Conservation (phyloP, 2,113 vertebrate genomes). For the Siphamia tubifer region DNA sequence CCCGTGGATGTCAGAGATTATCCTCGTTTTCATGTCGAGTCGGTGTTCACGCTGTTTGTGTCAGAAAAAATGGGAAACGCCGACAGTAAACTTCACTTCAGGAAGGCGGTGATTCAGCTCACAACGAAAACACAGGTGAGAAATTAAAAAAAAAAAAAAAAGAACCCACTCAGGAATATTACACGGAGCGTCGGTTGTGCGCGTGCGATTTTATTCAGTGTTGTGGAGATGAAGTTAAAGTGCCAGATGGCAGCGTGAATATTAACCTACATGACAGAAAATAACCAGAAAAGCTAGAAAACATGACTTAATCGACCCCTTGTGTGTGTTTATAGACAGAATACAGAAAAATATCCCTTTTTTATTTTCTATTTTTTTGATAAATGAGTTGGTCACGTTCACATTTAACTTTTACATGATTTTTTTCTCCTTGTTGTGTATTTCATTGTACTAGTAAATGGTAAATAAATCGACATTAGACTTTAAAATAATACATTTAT, state of each 20-base stretch:
- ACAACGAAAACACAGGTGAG: slow-evolving; percentile 93
- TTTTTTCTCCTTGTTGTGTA: background rate
- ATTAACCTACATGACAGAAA: background rate
- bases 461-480: background rate
- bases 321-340: accelerated
- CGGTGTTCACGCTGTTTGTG: background rate
- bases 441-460: background rate
- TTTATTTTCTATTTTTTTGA: background rate
- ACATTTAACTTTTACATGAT: too few relatives aligned
- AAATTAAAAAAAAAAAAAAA: accelerated
- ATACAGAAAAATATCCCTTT: background rate
- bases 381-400: accelerated
- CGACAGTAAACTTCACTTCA: slow-evolving; percentile 95
- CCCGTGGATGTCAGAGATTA: slow-evolving; percentile 33
- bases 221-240: slow-evolving; percentile 15
- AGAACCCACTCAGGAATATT: background rate
- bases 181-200: background rate
- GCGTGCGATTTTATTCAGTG: background rate
- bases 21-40: background rate
- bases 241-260: slow-evolving; percentile 55
- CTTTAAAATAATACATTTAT: background rate
- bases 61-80: slow-evolving; percentile 86
- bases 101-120: slow-evolving; percentile 97
- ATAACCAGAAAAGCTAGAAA: background rate
- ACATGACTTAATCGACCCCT: too few relatives aligned